Base-by-base conservation (phyloP, 2,888 invertebrate species). In the Nasonovia ribisnigri region DNA sequence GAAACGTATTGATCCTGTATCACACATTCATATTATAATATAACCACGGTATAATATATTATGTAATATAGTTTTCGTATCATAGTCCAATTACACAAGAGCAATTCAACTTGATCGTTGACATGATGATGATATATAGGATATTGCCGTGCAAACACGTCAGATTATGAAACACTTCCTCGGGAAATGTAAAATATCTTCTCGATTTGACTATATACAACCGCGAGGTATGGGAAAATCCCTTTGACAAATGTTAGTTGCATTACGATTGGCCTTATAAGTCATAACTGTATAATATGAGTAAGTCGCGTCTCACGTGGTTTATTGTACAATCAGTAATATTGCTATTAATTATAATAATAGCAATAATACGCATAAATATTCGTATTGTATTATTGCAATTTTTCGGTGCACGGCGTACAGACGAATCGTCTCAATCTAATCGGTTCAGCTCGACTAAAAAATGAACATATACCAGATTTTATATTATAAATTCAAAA, bases 101-200 rank as follows among this genome's bases (percentile, higher is more conserved):
- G 42, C 43, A 46, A 86, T 86, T 84, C 26, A 43, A 43, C 84
- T 42, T 26, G 43, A 84, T 43, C 43, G 67, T 67, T 67, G 67
- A 67, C 67, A 67, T 67, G 16, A 67, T 36, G 67, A 67, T 67
- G 67, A 67, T 36, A 67, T 67, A 67, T 67, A 67, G 54, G 36
- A 67, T 67, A 67, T 67, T 67, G 13, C n/a, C n/a, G n/a, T 36
- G 67, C 67, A 67, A 67, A 67, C 67, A 67, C 36, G 67, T 67
- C 67, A 67, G 67, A 67, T 67, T 67, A 67, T 67, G 67, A 67
- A 67, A 16, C 67, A 36, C 67, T 67, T 67, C n/a, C n/a, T 0
- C 13, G n/a, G 67, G 67, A 67, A 67, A 67, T 67, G 67, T 67
- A 67, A 67, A 67, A 67, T 67, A 67, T 67, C 67, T 67, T 67